Conservation (phyloP, 2,797 vertebrate species). For the Botia almorhae region DNA sequence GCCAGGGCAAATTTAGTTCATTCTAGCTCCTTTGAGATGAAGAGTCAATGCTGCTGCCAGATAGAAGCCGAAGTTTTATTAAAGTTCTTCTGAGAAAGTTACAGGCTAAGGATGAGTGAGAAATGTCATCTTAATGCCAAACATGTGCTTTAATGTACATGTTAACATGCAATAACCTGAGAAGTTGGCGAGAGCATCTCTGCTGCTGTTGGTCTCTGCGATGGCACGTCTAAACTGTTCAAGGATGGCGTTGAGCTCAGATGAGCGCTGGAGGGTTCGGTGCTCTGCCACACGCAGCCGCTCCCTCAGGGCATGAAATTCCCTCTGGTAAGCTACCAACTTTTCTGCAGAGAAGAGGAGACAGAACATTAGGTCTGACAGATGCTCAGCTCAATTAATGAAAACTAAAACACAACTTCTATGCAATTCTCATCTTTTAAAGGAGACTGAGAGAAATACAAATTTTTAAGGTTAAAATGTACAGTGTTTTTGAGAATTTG, state of each 20-base stretch:
- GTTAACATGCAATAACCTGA: constrained; percentile 80
- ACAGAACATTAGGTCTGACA: neutral
- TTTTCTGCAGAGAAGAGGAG: constrained; percentile 81
- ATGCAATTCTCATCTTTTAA: no score
- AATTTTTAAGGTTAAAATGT: no score
- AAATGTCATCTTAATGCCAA: neutral
- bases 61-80: neutral
- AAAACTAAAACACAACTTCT: neutral
- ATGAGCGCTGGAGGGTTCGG: constrained; percentile 93
- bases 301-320: constrained; percentile 95
- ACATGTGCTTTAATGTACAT: neutral
- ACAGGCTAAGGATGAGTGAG: neutral
- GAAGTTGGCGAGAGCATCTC: constrained; percentile 87
- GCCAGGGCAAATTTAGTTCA: neutral
- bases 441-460: no score
- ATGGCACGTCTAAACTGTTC: constrained; percentile 93
- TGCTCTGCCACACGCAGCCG: constrained; percentile 96
- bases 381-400: neutral
- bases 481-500: no score
- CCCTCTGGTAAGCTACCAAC: constrained; percentile 93
- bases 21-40: neutral
- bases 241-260: constrained; percentile 92
- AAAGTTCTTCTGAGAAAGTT: neutral
- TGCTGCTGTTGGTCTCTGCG: constrained; percentile 91
- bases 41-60: neutral